Evolutionary conservation across 1,140 invertebrate species (phyloP), one percentile per base, ranked within the genome.

Genomic region (Bursaphelenchus mucronatus): DNA sequence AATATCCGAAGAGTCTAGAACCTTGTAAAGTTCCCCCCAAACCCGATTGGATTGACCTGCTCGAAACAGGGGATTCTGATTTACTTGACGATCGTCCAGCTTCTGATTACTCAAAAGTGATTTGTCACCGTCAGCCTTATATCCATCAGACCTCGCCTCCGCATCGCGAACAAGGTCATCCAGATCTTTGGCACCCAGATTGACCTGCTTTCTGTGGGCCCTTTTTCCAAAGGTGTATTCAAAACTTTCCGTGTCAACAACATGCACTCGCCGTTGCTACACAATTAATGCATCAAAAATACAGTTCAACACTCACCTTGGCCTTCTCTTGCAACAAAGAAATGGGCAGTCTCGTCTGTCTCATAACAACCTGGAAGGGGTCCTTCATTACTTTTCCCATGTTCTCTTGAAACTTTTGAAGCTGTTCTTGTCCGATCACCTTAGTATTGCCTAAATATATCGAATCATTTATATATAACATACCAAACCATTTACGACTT

Each of bases 21-120:
- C 86, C 87, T 99, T 99, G 81, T 98, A 97, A 8, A 99, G 82
- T 83, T 99, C 96, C 85, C 94, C 95, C 95, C 96, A 99, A 76
- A 99, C 95, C 74, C 96, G 86, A 84, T 88, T 94, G 76, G 93
- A 97, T 81, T 94, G 91, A 4, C 95, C 96, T 53, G 85, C 85
- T 65, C 81, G 82, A 73, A 86, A 86, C 0, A 85, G 76, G 47
- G 84, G 75, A 66, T 84, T 84, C 44, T 66, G 75, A 53, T 81
- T 81, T 66, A 81, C 80, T 9, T 45, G 46, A 10, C 79, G 47
- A 30, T 69, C 73, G 9, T 81, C 76, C 15, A 81, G 82, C 40
- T 73, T 75, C 51, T 80, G 77, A 11, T 83, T 82, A 46, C 65
- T 67, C 0, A 91, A 85, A 54, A 94, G 84, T 84, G 94, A 90